Conservation (phyloP, 2,797 vertebrate genomes). For the Malurus splendens region DNA sequence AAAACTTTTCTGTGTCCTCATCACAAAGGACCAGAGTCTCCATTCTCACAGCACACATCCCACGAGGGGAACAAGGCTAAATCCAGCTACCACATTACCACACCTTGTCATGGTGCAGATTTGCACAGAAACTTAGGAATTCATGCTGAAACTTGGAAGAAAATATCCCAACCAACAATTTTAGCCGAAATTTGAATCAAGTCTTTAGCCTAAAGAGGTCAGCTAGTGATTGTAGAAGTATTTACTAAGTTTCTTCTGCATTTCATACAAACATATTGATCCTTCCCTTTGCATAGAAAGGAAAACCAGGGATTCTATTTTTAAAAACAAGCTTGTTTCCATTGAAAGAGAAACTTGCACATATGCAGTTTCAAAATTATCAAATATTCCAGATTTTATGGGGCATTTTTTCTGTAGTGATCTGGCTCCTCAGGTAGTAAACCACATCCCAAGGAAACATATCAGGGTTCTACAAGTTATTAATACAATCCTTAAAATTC, state of each 20-base stretch:
- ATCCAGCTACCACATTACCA: background rate
- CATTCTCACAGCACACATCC: background rate
- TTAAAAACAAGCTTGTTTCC: background rate
- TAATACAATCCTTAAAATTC: background rate
- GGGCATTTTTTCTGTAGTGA: background rate
- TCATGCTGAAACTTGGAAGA: background rate
- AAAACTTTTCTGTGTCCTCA: background rate
- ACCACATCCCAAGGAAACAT: background rate
- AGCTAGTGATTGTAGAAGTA: background rate
- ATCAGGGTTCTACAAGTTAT: background rate
- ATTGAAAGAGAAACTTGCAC: background rate
- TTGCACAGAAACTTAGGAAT: background rate
- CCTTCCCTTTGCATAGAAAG: background rate
- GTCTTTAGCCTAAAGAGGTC: background rate
- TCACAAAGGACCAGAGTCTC: background rate
- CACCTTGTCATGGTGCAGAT: background rate
- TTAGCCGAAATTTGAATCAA: background rate
- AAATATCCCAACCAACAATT: background rate
- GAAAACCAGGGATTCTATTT: background rate
- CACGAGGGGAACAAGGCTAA: background rate
- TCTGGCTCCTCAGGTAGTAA: background rate
- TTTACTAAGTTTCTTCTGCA: background rate
- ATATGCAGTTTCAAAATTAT: background rate
- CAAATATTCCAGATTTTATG: background rate
- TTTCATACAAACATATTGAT: background rate